These are phyloP conservation scores for Erebia epiphron DNA, from an alignment of 2,888 invertebrate genomes.

Conservation along the genomic window DNA sequence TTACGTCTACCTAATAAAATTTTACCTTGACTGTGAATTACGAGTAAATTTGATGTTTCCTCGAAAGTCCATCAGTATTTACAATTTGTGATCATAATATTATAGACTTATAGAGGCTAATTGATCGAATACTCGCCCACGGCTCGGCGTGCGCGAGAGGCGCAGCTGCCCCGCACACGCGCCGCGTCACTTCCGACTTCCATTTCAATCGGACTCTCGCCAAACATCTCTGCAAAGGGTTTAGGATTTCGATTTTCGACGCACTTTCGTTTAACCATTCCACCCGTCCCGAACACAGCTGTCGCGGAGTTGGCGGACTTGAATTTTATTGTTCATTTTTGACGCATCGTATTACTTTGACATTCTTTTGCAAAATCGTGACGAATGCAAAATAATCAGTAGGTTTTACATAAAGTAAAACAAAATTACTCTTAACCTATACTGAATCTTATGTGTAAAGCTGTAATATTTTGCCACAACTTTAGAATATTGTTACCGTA, in stretches of 20 bases:
- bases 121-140: background rate
- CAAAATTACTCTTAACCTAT: too few species aligned
- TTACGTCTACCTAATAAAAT: too few species aligned
- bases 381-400: too few species aligned
- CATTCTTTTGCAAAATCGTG: background rate
- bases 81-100: too few species aligned
- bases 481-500: too few species aligned
- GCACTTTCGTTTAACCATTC: conserved; percentile 34
- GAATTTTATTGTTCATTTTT: conserved; percentile 7
- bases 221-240: conserved; percentile 31
- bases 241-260: conserved; percentile 27
- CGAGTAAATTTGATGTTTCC: too few species aligned
- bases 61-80: too few species aligned
- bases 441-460: too few species aligned
- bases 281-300: conserved; percentile 28
- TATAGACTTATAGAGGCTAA: background rate
- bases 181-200: conserved; percentile 37
- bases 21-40: too few species aligned
- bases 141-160: conserved; percentile 17
- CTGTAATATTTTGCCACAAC: too few species aligned
- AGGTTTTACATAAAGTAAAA: too few species aligned
- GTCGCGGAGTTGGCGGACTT: conserved; percentile 4
- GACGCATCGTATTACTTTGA: background rate
- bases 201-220: conserved; percentile 38
- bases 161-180: conserved; percentile 32